Base-by-base conservation (phyloP, 2,888 invertebrate genomes). In the Phengaris arion region DNA sequence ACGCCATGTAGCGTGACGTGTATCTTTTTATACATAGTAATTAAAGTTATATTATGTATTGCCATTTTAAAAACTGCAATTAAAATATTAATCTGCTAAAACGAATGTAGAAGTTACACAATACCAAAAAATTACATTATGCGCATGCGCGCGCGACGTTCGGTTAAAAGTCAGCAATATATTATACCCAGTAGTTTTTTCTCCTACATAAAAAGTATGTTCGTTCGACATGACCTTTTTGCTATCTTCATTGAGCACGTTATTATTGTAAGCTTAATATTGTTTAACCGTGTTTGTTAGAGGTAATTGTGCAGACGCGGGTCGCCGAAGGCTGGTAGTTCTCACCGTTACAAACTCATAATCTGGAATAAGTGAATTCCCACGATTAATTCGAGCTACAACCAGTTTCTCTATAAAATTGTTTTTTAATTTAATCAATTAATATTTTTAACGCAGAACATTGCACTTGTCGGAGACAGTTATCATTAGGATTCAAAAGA, bases 331-430 rank as follows among this genome's bases (percentile, higher is more conserved):
- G 51, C 51, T 51, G 70, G 51, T 70, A 10, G 51, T 48, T 70
- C 51, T 48, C 48, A 70, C 51, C 70, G 48, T 70, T 70, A 70
- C 51, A 64, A 64, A 70, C 70, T 70, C 51, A 48, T 51, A 70
- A 70, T 70, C 70, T 70, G 70, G 51, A 70, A 70, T 70, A 70
- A 70, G 51, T 5, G 51, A 69, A 51, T 70, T 70, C 70, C 46
- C 69, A 69, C 48, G 46, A 69, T 69, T 69, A 69, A 69, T 48
- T 51, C 70, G 64, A 45, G 35, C 45, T 45, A 35, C 64, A 35
- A 64, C 64, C 35, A 64, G 64, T 64, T 64, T 64, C 64, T 64
- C 64, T 64, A 2, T 2, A 64, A 52, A 64, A 64, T 64, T 64
- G 64, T 64, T 64, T 64, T 64, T 64, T 64, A 64, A 64, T 64